These are phyloP conservation scores for Xiphophorus maculatus DNA, from an alignment of 2,113 vertebrate genomes.

Conservation along the genomic window DNA sequence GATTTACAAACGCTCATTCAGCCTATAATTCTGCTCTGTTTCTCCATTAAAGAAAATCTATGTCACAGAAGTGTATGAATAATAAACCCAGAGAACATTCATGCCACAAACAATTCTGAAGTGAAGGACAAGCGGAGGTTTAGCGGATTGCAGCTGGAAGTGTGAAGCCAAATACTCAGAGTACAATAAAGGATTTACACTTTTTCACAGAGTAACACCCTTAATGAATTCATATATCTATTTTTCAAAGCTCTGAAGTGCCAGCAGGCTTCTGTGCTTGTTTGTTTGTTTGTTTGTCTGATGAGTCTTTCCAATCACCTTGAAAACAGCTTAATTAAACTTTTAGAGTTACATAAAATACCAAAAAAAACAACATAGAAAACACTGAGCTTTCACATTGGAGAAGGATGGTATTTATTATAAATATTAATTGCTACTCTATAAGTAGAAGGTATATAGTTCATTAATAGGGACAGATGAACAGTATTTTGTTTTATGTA, in stretches of 20 bases:
- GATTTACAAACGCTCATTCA: conserved; percentile 31
- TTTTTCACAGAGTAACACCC: conserved; percentile 6
- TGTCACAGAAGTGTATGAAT: conserved; percentile 35
- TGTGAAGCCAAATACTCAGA: conserved; percentile 2
- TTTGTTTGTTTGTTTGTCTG: neutral
- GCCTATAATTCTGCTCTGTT: conserved; percentile 24
- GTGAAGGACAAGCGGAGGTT: conserved; percentile 41
- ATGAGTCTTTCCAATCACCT: neutral
- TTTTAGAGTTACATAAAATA: neutral
- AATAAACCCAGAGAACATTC: conserved; percentile 18
- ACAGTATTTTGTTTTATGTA: no score
- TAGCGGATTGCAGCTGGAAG: conserved; percentile 3
- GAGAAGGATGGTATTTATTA: neutral
- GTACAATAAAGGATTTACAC: conserved; percentile 8
- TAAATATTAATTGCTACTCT: neutral
- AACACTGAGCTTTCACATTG: neutral
- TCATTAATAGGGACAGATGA: neutral
- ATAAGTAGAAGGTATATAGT: neutral
- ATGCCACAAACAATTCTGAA: conserved; percentile 11
- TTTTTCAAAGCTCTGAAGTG: neutral
- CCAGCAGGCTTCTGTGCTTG: neutral
- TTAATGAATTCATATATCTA: neutral
- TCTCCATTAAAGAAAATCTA: conserved; percentile 35
- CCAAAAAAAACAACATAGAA: neutral
- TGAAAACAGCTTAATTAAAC: neutral